Conservation (phyloP, 2,797 vertebrate genomes). For the Stomatorhinus walkeri region DNA sequence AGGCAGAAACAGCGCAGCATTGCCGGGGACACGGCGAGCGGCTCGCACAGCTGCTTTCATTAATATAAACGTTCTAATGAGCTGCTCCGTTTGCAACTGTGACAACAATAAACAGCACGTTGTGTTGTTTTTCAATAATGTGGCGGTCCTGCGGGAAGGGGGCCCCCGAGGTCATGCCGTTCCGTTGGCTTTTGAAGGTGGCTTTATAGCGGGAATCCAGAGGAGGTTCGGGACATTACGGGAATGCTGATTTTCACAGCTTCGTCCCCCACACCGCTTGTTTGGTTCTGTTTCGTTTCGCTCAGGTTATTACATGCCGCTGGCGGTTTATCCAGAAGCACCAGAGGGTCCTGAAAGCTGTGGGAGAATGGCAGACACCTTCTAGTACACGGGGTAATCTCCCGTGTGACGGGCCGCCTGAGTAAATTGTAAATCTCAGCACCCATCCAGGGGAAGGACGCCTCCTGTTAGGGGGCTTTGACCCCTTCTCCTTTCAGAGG, state of each 20-base stretch:
- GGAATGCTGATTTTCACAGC: not conserved
- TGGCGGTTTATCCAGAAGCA: not conserved
- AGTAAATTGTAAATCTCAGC: not conserved
- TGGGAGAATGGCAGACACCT: not conserved
- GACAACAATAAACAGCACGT: slow-evolving; percentile 10
- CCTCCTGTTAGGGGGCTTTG: not conserved
- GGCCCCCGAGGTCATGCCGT: not conserved
- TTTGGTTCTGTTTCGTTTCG: not conserved
- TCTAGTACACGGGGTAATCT: not conserved
- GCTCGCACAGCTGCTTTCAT: not conserved
- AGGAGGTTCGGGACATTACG: not conserved
- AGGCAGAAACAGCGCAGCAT: not conserved
- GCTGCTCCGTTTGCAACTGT: slow-evolving; percentile 15
- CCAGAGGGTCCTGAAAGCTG: not conserved
- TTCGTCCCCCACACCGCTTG: not conserved
- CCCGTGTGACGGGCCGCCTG: not conserved
- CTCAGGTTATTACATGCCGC: not conserved
- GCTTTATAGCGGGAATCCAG: not conserved
- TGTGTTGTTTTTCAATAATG: slow-evolving; percentile 15
- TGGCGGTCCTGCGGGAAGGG: not conserved
- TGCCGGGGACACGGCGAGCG: not conserved
- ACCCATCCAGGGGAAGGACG: not conserved
- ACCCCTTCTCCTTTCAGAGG: not conserved
- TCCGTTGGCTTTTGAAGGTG: slow-evolving; percentile 3
- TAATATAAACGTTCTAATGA: slow-evolving; percentile 23